phyloP scores from a whole-genome alignment of 2,797 vertebrate species.

The Pelodytes ibericus region DNA sequence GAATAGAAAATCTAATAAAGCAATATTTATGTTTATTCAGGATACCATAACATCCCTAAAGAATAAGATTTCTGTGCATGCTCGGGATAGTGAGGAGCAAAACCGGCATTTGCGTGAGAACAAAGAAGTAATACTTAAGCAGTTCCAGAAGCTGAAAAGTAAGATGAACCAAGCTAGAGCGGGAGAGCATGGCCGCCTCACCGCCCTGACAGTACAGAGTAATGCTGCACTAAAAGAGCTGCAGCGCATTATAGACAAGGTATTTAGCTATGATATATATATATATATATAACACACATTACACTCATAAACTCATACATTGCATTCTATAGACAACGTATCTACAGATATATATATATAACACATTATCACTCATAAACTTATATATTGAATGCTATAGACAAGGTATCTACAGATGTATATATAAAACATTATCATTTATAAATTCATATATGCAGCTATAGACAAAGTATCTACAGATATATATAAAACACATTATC shows the following conservation, averaged over 20 bases:
- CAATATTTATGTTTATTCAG: slow-evolving; percentile 61
- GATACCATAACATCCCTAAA: slow-evolving; percentile 66
- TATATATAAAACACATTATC: too few species aligned
- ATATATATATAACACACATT: too few species aligned
- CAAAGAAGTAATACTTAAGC: slow-evolving; percentile 65
- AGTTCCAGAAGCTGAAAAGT: slow-evolving; percentile 69
- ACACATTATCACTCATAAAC: too few species aligned
- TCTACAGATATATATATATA: too few species aligned
- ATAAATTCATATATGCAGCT: too few species aligned
- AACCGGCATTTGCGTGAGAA: slow-evolving; percentile 57
- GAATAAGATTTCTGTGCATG: slow-evolving; percentile 61
- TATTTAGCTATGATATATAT: slow-evolving; percentile 52
- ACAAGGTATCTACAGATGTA: too few species aligned
- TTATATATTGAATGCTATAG: too few species aligned
- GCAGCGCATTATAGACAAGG: slow-evolving; percentile 67
- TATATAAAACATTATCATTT: too few species aligned
- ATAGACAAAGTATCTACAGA: too few species aligned
- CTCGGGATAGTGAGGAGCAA: slow-evolving; percentile 64
- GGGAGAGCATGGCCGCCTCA: slow-evolving; percentile 63
- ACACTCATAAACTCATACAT: too few species aligned
- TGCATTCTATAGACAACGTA: too few species aligned
- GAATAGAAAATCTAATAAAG: background rate
- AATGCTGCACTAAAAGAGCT: slow-evolving; percentile 69
- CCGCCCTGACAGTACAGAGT: slow-evolving; percentile 70
- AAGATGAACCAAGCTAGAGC: slow-evolving; percentile 62